A percentile compares a stretch with the other conserved stretches of the same genome.
Conservation (phyloP, 2,113 vertebrate species). For the Trichechus manatus region DNA sequence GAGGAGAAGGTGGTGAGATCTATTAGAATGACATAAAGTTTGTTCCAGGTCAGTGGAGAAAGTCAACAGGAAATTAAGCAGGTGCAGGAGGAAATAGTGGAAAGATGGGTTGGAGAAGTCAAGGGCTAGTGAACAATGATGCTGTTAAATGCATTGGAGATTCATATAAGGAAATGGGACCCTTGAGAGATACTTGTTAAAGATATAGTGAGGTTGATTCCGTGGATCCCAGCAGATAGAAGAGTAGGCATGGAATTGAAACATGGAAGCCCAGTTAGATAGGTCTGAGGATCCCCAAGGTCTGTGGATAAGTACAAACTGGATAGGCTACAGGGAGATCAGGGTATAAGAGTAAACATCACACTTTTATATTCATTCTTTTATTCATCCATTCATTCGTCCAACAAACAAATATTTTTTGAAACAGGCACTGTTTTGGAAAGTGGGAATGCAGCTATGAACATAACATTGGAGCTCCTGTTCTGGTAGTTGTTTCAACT, state of each 20-base stretch:
- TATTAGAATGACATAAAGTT: neutral
- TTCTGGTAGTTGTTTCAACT: neutral
- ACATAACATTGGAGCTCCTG: neutral
- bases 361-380: neutral
- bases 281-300: neutral
- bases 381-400: neutral
- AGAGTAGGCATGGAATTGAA: neutral
- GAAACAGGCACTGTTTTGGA: neutral
- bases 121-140: conserved; percentile 3
- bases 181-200: conserved; percentile 49
- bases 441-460: neutral
- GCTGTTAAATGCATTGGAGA: neutral
- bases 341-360: too few relatives aligned
- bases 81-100: neutral
- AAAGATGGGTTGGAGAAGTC: neutral
- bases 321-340: neutral
- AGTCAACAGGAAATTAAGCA: conserved; percentile 31
- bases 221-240: neutral
- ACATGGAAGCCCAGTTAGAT: neutral
- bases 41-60: neutral
- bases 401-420: neutral
- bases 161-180: neutral
- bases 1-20: neutral
- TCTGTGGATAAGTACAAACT: neutral
- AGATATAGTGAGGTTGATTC: neutral